phyloP scores from a whole-genome alignment of 2,888 invertebrate genomes.

The Heteromurus nitidus region DNA sequence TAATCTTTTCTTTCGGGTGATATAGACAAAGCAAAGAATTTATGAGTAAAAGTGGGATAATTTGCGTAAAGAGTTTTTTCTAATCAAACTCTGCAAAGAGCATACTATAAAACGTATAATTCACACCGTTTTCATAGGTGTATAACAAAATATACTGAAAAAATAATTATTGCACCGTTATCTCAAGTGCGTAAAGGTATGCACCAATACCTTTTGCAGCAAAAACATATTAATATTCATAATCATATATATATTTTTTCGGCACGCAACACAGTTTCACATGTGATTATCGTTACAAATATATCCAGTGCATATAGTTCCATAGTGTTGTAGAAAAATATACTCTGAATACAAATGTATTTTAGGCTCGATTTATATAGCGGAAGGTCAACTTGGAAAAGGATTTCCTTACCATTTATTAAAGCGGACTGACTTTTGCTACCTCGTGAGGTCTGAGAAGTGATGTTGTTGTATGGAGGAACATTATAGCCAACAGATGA shows the following conservation, averaged over 20 bases:
- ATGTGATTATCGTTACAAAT: conserved; percentile 61
- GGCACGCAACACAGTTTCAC: conserved; percentile 61
- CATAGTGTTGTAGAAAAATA: conserved; percentile 51
- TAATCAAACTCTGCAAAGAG: neutral
- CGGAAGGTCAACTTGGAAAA: conserved; percentile 9
- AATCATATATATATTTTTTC: conserved; percentile 3
- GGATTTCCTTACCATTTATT: conserved; percentile 65
- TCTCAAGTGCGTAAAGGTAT: conserved; percentile 66
- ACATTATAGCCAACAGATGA: conserved; percentile 54
- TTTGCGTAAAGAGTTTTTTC: too few relatives aligned
- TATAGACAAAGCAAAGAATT: neutral
- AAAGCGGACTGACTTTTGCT: conserved; percentile 65
- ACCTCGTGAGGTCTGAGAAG: conserved; percentile 49
- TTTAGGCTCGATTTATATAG: conserved; percentile 10
- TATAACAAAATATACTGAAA: conserved; percentile 11
- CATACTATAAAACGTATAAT: too few relatives aligned
- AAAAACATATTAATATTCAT: too few relatives aligned
- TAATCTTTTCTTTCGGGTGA: neutral
- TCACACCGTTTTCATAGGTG: conserved; percentile 60
- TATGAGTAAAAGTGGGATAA: neutral
- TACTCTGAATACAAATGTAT: neutral
- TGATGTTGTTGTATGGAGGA: conserved; percentile 54
- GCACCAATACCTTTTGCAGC: too few relatives aligned
- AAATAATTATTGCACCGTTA: conserved; percentile 40
- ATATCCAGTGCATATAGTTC: conserved; percentile 45